These are phyloP conservation scores for Girardia tigrina DNA, from an alignment of 2,888 invertebrate genomes.

Conservation along the genomic window DNA sequence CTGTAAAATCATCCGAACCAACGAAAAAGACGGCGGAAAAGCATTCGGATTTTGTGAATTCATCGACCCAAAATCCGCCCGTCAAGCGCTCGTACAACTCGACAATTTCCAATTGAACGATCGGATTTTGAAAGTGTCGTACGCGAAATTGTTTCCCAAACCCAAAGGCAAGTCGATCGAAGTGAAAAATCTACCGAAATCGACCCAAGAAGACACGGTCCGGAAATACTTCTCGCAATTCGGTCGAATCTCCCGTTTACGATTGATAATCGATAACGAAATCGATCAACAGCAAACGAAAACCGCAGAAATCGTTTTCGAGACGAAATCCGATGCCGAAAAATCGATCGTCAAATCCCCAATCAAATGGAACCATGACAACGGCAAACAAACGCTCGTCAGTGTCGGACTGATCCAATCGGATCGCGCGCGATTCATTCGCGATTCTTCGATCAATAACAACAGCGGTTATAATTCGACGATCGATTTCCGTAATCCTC, in stretches of 20 bases:
- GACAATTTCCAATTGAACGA: neutral
- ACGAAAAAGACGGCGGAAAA: neutral
- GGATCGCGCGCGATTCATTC: neutral
- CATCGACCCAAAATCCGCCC: neutral
- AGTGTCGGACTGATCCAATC: neutral
- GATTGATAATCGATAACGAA: neutral
- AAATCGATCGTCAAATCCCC: neutral
- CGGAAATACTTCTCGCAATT: conserved; percentile 12
- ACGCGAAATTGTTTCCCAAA: conserved; percentile 16
- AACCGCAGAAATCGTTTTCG: neutral
- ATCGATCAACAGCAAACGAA: neutral
- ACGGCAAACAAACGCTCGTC: neutral
- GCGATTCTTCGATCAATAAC: too few relatives aligned
- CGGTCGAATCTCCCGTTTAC: neutral
- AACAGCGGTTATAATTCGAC: too few relatives aligned
- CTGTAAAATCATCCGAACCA: conserved; percentile 10
- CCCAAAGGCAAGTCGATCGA: conserved; percentile 2
- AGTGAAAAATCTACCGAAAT: neutral
- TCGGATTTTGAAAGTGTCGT: conserved; percentile 7
- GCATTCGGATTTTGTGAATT: conserved; percentile 3
- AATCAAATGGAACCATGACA: neutral
- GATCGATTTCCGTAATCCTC: too few relatives aligned
- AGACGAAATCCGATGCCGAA: conserved; percentile 10
- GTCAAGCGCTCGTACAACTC: neutral
- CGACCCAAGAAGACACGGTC: neutral